A percentile compares a stretch with the other conserved stretches of the same genome.
Evolutionary conservation across 2,113 vertebrate species (phyloP).

Genomic region (Eptesicus fuscus): DNA sequence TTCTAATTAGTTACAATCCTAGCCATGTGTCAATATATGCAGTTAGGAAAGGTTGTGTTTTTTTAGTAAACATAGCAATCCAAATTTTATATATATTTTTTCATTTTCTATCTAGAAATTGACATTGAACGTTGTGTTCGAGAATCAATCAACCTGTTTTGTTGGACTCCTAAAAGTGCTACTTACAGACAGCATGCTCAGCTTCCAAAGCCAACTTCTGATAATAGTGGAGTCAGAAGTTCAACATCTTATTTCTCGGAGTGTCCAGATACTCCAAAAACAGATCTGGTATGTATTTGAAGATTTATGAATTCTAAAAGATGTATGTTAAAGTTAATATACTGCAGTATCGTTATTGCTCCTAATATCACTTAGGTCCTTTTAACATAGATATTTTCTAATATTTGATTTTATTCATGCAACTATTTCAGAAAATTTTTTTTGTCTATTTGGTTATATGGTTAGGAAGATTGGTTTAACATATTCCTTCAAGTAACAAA

Average conservation of each 20-base stretch:
- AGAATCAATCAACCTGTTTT: constrained; percentile 97
- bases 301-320: neutral
- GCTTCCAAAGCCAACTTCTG: constrained; percentile 77
- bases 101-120: constrained; percentile 84
- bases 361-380: neutral
- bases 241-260: constrained; percentile 85
- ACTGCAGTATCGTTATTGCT: neutral
- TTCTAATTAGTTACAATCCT: neutral
- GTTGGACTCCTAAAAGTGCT: constrained; percentile 96
- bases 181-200: constrained; percentile 95
- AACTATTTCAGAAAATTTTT: neutral
- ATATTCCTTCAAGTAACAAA: neutral
- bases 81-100: neutral
- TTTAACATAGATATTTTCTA: neutral
- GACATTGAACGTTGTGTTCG: constrained; percentile 97
- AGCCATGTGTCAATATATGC: neutral
- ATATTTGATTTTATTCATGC: neutral
- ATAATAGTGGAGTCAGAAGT: constrained; percentile 75
- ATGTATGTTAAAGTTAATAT: neutral
- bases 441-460: neutral
- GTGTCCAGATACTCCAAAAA: constrained; percentile 88
- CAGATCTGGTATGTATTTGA: constrained; percentile 88
- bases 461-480: neutral
- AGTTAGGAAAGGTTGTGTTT: neutral
- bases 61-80: constrained; percentile 12